Evolutionary conservation across 2,797 vertebrate species (phyloP).

Genomic region (Melanotaenia boesemani): DNA sequence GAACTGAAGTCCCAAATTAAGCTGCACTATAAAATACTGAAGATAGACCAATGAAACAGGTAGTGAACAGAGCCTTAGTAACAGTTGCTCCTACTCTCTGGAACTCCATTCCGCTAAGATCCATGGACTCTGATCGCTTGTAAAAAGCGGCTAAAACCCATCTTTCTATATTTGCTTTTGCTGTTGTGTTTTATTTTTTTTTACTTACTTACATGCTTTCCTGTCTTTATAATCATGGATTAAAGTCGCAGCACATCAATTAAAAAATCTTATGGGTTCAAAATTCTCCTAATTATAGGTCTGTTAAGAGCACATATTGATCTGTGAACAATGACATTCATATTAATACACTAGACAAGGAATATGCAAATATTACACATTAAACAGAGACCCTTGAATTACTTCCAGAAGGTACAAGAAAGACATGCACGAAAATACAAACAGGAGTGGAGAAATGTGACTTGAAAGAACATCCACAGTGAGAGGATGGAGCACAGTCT

Average conservation of each 20-base stretch:
- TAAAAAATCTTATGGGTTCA: not conserved
- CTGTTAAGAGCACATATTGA: conserved; percentile 34
- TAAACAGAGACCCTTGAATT: conserved; percentile 24
- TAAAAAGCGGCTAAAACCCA: no score
- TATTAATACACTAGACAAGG: conserved; percentile 1
- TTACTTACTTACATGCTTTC: not conserved
- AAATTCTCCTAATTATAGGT: conserved; percentile 22
- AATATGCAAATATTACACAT: conserved; percentile 21
- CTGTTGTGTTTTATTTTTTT: not conserved
- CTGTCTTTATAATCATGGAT: not conserved
- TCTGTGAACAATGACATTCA: conserved; percentile 23
- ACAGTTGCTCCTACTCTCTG: no score
- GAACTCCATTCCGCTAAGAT: not conserved
- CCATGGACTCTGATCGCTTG: no score
- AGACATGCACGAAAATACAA: conserved; percentile 43
- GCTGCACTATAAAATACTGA: conserved; percentile 47
- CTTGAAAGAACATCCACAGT: conserved; percentile 68
- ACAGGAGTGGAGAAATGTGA: conserved; percentile 47
- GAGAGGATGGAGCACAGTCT: conserved; percentile 70
- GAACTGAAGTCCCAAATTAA: conserved; percentile 38
- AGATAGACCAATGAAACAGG: conserved; percentile 24
- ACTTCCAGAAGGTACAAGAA: conserved; percentile 24
- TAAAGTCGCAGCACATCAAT: not conserved
- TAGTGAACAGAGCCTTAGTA: not conserved
- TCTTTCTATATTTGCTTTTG: no score